Evolutionary conservation across 2,797 vertebrate genomes (phyloP).

Genomic region (Argentina silus): DNA sequence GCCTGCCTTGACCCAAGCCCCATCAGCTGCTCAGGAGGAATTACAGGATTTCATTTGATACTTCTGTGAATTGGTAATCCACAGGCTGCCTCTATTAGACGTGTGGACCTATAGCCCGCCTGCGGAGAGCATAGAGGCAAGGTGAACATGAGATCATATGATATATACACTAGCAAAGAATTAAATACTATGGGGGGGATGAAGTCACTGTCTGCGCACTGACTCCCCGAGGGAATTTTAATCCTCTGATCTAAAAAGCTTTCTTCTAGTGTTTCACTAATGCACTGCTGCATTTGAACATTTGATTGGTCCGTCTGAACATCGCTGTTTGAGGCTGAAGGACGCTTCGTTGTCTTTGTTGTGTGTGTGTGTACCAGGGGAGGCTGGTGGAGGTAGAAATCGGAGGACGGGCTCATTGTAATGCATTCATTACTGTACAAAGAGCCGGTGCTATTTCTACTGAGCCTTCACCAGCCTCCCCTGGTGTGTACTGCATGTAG

Average conservation of each 20-base stretch:
- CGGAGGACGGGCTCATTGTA: too few species aligned
- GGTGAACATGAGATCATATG: conserved; percentile 18
- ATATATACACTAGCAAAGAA: conserved; percentile 23
- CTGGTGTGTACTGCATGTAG: not conserved
- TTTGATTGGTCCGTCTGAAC: conserved; percentile 16
- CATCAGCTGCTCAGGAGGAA: conserved; percentile 6
- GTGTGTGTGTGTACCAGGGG: conserved; percentile 1
- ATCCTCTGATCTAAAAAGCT: conserved; percentile 51
- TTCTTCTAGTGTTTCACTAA: conserved; percentile 43
- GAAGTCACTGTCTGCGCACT: conserved; percentile 31
- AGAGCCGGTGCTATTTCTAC: too few species aligned
- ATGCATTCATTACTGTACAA: too few species aligned
- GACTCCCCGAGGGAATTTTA: conserved; percentile 49
- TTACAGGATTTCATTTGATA: not conserved
- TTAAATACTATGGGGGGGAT: conserved; percentile 27
- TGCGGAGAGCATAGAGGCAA: not conserved
- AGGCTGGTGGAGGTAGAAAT: not conserved
- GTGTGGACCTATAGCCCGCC: not conserved
- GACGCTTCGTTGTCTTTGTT: conserved; percentile 28
- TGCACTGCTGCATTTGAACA: conserved; percentile 41
- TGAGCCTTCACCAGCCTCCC: too few species aligned
- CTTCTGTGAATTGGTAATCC: not conserved
- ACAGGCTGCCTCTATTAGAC: not conserved
- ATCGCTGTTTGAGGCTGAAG: conserved; percentile 20
- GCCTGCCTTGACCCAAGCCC: conserved; percentile 20